Evolutionary conservation across 2,113 vertebrate species (phyloP), one percentile per base, ranked within the genome.

Genomic region (Mellivora capensis): DNA sequence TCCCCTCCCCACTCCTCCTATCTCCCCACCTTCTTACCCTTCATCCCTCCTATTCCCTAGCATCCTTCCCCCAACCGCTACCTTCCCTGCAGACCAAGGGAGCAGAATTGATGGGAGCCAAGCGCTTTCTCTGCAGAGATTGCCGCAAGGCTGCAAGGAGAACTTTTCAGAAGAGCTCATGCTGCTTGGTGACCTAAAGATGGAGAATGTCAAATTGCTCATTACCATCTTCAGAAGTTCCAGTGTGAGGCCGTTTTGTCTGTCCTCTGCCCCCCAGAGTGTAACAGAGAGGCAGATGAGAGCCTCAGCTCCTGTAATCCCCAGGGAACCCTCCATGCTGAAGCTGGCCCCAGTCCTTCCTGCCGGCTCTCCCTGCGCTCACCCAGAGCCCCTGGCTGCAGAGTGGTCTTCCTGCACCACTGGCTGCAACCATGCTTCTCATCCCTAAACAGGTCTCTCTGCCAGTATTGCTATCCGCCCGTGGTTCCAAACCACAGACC

Each of bases 331-430:
- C 34, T 31, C 25, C 25, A 4, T 20, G 27, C 25, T 2, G 27
- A 25, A 62, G 37, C 59, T 27, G 3, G 15, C 31, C 23, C 42
- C 44, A 29, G 4, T 44, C 15, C 11, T 11, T 27, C 21, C 74
- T 29, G 10, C 21, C 1, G 18, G 27, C 29, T 42, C 2, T 27
- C 34, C 42, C 72, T 59, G 49, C 52, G 13, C 15, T 71, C 67
- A 12, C 62, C 39, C 17, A 0, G 44, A 27, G 18, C 3, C 34
- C n/a, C 61, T 59, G 64, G 52, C n/a, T 42, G 61, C 11, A 7
- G 14, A 10, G 29, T 8, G 9, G 13, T 10, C 2, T 29, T 57
- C 49, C 25, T 3, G 23, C 17, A 14, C 7, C 0, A 0, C 11
- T 3, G 6, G 2, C 23, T 12, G 21, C 6, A 87, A 72, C 44